Conservation (phyloP, 2,113 vertebrate species). For the Dasyprocta punctata region DNA sequence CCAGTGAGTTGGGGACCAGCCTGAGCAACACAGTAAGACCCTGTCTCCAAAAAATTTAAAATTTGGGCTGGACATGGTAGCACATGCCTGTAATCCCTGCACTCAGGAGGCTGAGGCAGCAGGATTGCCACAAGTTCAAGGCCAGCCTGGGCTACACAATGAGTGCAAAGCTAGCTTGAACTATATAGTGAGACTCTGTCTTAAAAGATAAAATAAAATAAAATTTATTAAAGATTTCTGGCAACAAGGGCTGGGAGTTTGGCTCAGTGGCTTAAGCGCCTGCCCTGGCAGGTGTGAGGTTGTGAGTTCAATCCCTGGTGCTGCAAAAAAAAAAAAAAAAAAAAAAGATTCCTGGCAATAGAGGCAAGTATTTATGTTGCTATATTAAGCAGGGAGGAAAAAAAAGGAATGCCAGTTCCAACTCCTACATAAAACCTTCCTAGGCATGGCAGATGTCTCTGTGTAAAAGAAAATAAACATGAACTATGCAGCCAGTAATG, state of each 20-base stretch:
- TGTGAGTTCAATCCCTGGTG: too few species aligned
- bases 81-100: neutral
- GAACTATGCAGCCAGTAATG: neutral
- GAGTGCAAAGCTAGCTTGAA: neutral
- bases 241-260: too few species aligned
- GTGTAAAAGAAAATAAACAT: neutral
- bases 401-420: neutral
- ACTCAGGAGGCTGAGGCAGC: neutral
- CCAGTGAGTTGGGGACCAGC: neutral
- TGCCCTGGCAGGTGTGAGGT: too few species aligned
- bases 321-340: too few species aligned
- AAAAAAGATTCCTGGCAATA: neutral
- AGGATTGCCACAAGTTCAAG: neutral
- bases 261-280: too few species aligned
- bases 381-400: neutral
- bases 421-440: neutral
- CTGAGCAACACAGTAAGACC: neutral
- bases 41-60: neutral
- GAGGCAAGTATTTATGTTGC: neutral
- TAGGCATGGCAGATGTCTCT: neutral
- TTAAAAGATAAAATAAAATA: neutral
- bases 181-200: neutral
- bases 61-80: neutral
- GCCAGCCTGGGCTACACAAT: neutral
- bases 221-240: neutral